phyloP scores from a whole-genome alignment of 2,113 vertebrate species.

The Labrus mixtus region DNA sequence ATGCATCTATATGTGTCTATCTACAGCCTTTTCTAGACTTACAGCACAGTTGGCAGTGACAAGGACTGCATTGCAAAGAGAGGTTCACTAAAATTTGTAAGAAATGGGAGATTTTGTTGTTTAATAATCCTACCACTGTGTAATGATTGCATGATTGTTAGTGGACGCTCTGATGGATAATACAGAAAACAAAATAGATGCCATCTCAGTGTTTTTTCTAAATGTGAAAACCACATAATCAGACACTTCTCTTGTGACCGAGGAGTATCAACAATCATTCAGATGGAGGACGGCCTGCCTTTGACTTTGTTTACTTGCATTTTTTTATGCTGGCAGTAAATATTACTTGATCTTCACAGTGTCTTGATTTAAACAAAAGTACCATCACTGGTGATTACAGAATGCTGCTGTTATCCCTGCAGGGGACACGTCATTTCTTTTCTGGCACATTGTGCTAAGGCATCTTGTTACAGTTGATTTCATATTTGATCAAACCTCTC shows the following conservation, averaged over 20 bases:
- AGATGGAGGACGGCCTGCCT: conserved; percentile 22
- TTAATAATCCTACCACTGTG: too few species aligned
- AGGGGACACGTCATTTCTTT: conserved; percentile 21
- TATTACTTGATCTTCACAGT: conserved; percentile 24
- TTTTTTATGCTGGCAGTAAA: conserved; percentile 44
- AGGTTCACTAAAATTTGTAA: background rate
- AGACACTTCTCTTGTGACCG: background rate
- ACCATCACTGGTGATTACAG: conserved; percentile 37
- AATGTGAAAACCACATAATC: conserved; percentile 7
- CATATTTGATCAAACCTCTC: conserved; percentile 37
- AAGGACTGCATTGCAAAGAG: background rate
- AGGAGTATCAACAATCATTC: conserved; percentile 13
- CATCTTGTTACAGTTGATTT: conserved; percentile 39
- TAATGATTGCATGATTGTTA: too few species aligned
- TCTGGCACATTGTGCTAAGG: conserved; percentile 17
- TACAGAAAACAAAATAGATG: too few species aligned
- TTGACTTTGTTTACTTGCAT: conserved; percentile 28
- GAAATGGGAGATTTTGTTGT: too few species aligned
- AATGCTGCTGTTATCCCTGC: conserved; percentile 29
- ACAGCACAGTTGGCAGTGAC: background rate
- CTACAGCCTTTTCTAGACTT: background rate
- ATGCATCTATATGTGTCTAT: background rate
- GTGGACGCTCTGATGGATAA: too few species aligned
- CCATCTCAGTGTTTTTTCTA: background rate
- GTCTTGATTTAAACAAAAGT: conserved; percentile 49